Evolutionary conservation across 2,797 vertebrate genomes (phyloP), one percentile per base, ranked within the genome.

Genomic region (Chaunax sp.): DNA sequence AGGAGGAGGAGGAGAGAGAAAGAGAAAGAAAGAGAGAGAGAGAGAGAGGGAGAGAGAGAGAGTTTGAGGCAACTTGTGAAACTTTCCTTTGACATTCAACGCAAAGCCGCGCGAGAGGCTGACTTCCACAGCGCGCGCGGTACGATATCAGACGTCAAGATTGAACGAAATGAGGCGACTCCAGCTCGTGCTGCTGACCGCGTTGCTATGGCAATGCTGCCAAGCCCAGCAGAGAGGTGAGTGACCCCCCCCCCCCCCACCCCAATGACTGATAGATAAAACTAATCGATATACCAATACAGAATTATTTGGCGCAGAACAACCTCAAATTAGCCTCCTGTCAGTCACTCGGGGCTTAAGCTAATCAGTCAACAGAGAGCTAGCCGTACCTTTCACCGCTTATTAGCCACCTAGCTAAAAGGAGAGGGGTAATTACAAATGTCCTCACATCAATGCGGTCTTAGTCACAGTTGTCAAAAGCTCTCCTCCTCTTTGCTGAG

Each of bases 221-320:
- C 50, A 19, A 15, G 74, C 61, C 53, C 87, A 91, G 85, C 91
- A 91, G 72, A 91, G 90, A 89, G 91, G 91, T 92, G 76, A 92
- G 91, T 83, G 13, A 0, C 15, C 26, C 50, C 40, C 55, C 20
- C 51, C 6, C n/a, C 25, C 47, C 23, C 35, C 52, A n/a, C 54
- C 4, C 30, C 18, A 8, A n/a, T 33, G 10, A 43, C 37, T n/a
- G 73, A 69, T 49, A 12, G 49, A 58, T 50, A 13, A 23, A 20
- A 22, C 33, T 13, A 3, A 41, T 81, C 78, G 19, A 84, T 84
- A 51, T 40, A 23, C 50, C 59, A 1, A 40, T 50, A 22, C 37
- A 3, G 61, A 46, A 40, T 33, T 2, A 22, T 52, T 75, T 44
- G n/a, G 49, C 14, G 33, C 57, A 10, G 33, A 13, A 20, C 35